Percentiles rank a stretch among this genome's conserved stretches.
Evolutionary conservation across 2,888 invertebrate species (phyloP).

Genomic region (Drosophila setosimentum): DNA sequence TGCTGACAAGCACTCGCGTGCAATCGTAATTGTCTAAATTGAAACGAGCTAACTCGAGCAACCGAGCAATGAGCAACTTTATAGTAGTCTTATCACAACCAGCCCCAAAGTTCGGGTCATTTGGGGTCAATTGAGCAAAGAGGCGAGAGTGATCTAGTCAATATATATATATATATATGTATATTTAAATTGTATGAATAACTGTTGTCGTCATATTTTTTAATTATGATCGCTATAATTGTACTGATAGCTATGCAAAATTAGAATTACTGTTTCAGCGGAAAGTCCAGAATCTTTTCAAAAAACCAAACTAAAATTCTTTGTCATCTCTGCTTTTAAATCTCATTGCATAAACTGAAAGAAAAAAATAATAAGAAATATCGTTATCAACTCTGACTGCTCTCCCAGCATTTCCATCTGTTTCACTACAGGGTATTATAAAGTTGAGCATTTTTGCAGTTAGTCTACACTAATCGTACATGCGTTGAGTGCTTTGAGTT

Average conservation of each 20-base stretch:
- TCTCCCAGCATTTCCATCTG: background rate
- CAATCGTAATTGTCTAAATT: constrained; percentile 77
- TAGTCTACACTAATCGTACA: constrained; percentile 59
- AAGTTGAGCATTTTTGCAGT: background rate
- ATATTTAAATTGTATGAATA: background rate
- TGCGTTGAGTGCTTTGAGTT: constrained; percentile 30
- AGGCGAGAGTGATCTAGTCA: constrained; percentile 19
- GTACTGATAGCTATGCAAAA: background rate
- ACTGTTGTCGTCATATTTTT: constrained; percentile 1
- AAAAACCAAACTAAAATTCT: no score
- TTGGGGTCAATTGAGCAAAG: constrained; percentile 66
- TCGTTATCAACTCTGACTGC: background rate
- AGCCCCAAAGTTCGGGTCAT: constrained; percentile 59
- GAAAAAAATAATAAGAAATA: background rate
- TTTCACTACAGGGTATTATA: constrained; percentile 23
- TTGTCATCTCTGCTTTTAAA: background rate
- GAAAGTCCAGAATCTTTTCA: no score
- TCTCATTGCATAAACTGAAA: background rate
- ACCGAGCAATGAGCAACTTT: constrained; percentile 15
- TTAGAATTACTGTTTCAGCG: background rate
- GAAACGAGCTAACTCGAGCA: constrained; percentile 44
- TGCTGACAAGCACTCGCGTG: constrained; percentile 13
- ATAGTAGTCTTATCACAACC: constrained; percentile 46
- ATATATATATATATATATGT: background rate
- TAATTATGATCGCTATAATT: background rate